A percentile compares a stretch with the other conserved stretches of the same genome.
Evolutionary conservation across 2,797 vertebrate genomes (phyloP).

Genomic region (Geotrypetes seraphini): DNA sequence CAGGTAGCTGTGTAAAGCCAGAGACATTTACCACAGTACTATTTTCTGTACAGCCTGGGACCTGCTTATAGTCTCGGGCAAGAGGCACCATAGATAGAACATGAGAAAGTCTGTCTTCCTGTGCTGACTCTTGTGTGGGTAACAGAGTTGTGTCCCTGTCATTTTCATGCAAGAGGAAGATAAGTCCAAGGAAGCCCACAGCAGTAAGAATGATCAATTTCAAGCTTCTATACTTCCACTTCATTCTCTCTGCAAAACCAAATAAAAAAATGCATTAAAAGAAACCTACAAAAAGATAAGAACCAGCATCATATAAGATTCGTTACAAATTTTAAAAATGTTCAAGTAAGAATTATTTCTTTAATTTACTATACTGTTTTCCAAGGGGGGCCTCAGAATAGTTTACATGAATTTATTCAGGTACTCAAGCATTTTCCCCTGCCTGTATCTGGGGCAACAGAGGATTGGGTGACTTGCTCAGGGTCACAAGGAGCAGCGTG

Average conservation of each 20-base stretch:
- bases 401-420: too few species aligned
- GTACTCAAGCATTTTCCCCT: too few species aligned
- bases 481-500: too few species aligned
- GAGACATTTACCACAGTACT: constrained; percentile 13
- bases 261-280: too few species aligned
- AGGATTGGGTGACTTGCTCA: too few species aligned
- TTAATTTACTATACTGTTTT: too few species aligned
- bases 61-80: fast-evolving
- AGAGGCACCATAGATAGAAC: fast-evolving
- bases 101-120: fast-evolving
- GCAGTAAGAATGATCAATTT: neutral
- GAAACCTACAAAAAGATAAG: too few species aligned
- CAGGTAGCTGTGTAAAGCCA: constrained; percentile 44
- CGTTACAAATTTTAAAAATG: too few species aligned
- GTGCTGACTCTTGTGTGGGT: fast-evolving
- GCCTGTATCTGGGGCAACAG: too few species aligned
- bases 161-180: neutral
- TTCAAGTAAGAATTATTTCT: too few species aligned
- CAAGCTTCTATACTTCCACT: neutral
- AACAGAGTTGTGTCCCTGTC: fast-evolving
- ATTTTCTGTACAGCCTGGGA: constrained; percentile 33
- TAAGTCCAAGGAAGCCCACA: neutral
- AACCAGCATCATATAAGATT: too few species aligned
- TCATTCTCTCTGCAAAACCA: constrained; percentile 1
- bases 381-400: too few species aligned